Evolutionary conservation across 2,113 vertebrate genomes (phyloP).

Genomic region (Epinephelus cyanopodus): DNA sequence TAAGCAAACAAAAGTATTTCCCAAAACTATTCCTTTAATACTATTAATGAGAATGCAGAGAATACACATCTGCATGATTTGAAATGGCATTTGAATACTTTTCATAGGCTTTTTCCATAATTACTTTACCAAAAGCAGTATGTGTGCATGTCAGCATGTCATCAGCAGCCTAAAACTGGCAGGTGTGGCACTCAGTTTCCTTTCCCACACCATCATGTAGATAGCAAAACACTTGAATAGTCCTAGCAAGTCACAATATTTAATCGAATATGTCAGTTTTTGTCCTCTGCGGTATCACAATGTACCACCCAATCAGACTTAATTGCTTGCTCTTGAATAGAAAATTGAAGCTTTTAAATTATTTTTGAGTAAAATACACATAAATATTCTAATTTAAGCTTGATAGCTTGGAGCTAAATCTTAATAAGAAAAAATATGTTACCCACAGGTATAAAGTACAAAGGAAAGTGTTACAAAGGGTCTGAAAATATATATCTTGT

Average conservation of each 20-base stretch:
- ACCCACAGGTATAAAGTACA: background rate
- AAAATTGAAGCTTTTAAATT: background rate
- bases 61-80: background rate
- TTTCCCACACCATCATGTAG: background rate
- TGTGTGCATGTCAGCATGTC: conserved; percentile 1
- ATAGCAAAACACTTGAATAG: background rate
- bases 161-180: background rate
- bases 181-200: background rate
- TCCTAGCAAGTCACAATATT: background rate
- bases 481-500: background rate
- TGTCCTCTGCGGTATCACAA: background rate
- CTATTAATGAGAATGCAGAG: conserved; percentile 3
- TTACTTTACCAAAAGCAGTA: background rate
- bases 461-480: background rate
- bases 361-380: background rate
- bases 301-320: background rate
- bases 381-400: background rate
- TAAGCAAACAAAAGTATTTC: background rate
- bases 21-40: background rate
- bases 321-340: background rate
- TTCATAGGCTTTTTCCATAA: background rate
- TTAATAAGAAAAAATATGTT: background rate
- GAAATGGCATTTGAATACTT: background rate
- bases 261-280: background rate
- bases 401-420: background rate